Evolutionary conservation across 2,113 vertebrate species (phyloP).

Genomic region (Scopus umbretta): DNA sequence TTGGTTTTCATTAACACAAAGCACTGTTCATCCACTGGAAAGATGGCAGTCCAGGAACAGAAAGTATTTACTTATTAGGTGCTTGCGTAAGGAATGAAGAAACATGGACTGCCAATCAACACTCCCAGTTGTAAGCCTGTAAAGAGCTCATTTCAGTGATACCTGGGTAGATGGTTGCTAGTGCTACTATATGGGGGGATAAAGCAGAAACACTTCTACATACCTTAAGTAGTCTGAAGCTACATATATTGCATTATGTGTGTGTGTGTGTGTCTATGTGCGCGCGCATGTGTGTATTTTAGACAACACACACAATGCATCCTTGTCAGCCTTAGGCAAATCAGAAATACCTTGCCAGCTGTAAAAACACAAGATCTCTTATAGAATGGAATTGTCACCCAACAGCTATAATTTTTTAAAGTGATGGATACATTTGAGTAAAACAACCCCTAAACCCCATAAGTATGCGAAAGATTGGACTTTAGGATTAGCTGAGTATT

Average conservation of each 20-base stretch:
- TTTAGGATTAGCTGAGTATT: neutral
- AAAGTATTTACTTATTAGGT: neutral
- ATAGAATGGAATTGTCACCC: neutral
- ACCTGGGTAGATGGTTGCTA: neutral
- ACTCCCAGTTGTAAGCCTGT: neutral
- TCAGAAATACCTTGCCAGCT: neutral
- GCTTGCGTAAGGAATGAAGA: neutral
- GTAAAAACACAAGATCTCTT: neutral
- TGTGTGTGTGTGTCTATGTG: neutral
- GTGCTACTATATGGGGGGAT: neutral
- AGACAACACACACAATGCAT: neutral
- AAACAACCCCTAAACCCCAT: neutral
- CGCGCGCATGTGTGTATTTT: neutral
- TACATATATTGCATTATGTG: neutral
- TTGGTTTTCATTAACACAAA: neutral
- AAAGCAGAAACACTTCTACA: neutral
- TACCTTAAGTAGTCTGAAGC: neutral
- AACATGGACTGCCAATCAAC: neutral
- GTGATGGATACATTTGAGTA: neutral
- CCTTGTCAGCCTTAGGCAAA: neutral
- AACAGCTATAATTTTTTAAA: neutral
- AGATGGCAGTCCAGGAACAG: neutral
- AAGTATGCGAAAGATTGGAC: neutral
- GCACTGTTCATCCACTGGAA: neutral
- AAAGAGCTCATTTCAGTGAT: neutral